Evolutionary conservation across 1,140 invertebrate species (phyloP), one percentile per base, ranked within the genome.

Genomic region (Diorhabda carinulata): DNA sequence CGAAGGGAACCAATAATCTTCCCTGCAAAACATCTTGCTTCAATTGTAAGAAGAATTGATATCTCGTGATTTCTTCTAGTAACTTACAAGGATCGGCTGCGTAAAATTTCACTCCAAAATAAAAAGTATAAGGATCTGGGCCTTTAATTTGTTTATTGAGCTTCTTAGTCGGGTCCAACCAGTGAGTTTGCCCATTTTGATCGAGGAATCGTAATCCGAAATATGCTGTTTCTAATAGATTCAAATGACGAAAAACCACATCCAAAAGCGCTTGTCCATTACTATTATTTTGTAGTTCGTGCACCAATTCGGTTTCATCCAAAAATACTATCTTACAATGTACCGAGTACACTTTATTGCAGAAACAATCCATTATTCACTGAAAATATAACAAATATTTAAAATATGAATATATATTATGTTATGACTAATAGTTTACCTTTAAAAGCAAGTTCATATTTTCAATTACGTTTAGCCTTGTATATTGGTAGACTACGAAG

Each of bases 21-120:
- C 95, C 96, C 78, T 94, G 93, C 10, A 96, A 84, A 72, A 98
- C 93, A 80, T 98, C 96, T 84, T 96, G 92, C 82, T 97, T 97
- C 74, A 98, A 87, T 87, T 98, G 96, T 59, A 98, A 86, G 80
- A 96, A 97, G 82, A 97, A 93, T 84, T 97, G 94, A 84, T 97
- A 98, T 86, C 96, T 98, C 44, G 96, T 98, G 72, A 97, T 94
- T 84, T 98, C 95, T 84, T 98, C 96, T 57, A 95, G 85, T 62
- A 98, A 85, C 79, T 97, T 97, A 84, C 93, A 95, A 2, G 96
- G 98, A 84, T 99, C 97, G 2, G 95, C 95, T 0, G 97, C 96
- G 82, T 98, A 99, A 83, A 98, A 99, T 83, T 99, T 99, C 61
- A 99, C 97, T 52, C 95, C 93, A 79, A 99, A 98, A 80, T 98